phyloP scores from a whole-genome alignment of 2,888 invertebrate genomes.

The Malthinus seriepunctatus region DNA sequence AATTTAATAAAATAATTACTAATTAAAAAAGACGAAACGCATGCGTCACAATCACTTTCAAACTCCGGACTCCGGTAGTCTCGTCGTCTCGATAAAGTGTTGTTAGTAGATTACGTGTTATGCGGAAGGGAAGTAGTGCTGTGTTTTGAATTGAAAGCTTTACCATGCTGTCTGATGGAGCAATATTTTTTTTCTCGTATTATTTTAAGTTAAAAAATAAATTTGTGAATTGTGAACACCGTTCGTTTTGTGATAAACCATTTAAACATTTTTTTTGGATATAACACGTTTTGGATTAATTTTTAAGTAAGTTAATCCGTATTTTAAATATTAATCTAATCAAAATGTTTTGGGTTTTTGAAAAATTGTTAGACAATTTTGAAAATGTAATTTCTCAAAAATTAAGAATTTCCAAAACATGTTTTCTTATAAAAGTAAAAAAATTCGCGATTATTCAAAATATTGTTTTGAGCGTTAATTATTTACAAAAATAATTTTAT shows the following conservation, averaged over 20 bases:
- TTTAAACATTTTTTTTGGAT: too few species aligned
- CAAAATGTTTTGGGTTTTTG: too few species aligned
- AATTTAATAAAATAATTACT: not conserved
- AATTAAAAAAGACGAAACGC: slow-evolving; percentile 1
- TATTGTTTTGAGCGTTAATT: too few species aligned
- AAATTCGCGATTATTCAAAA: too few species aligned
- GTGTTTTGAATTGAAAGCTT: slow-evolving; percentile 1
- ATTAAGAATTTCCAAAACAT: too few species aligned
- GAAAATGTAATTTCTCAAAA: too few species aligned
- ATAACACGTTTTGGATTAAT: too few species aligned
- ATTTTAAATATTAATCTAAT: too few species aligned
- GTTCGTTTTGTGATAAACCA: not conserved
- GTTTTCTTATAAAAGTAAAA: too few species aligned
- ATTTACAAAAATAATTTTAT: too few species aligned
- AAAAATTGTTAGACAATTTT: too few species aligned
- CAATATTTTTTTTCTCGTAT: not conserved
- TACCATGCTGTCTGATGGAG: slow-evolving; percentile 13
- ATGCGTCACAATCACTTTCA: slow-evolving; percentile 9
- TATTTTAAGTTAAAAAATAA: not conserved
- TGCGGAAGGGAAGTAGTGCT: slow-evolving; percentile 10
- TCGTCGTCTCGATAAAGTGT: slow-evolving; percentile 3
- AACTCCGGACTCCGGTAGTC: not conserved
- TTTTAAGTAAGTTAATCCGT: too few species aligned
- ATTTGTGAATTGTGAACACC: not conserved
- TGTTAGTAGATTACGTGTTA: slow-evolving; percentile 13